Evolutionary conservation across 2,797 vertebrate species (phyloP), one percentile per base, ranked within the genome.

Genomic region (Channallabes apus): DNA sequence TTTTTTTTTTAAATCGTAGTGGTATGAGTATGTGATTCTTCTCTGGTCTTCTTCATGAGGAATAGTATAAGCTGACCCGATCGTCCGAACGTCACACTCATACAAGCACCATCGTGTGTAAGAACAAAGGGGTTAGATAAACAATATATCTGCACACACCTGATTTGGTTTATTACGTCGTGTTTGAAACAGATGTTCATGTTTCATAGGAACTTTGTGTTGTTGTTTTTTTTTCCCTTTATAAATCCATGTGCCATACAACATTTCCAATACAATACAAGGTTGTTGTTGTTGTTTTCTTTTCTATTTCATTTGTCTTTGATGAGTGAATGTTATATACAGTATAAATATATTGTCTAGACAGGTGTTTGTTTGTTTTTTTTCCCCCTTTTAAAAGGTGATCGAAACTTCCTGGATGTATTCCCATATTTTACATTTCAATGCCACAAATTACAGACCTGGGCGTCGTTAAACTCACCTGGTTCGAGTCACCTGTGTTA

Each of bases 261-360:
- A 29, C 38, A 20, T 80, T 80, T 41, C 7, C 41, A 17, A 54
- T 58, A 29, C 65, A 61, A 51, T 71, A 72, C 69, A 82, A n/a
- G n/a, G n/a, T n/a, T n/a, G n/a, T n/a, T n/a, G 79, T 75, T 81
- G 15, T 18, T 72, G 5, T 38, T 35, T 84, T 20, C 6, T 32
- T 41, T 75, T 7, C 3, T 64, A 24, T 0, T 80, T 56, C 69
- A 1, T 58, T 71, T 58, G 18, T 77, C 18, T 6, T 22, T 35
- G 11, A 29, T 76, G 27, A 75, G 38, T 76, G 68, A 82, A 73
- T 59, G 58, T 71, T 82, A 41, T 27, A 17, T n/a, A 51, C 46
- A 51, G 46, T 51, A 71, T 59, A 69, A 69, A 20, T 61, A n/a
- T 72, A 59, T 59, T 12, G 68, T 41, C 22, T 32, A 6, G 6